Conservation (phyloP, 2,113 vertebrate genomes). For the Microtus oregoni region DNA sequence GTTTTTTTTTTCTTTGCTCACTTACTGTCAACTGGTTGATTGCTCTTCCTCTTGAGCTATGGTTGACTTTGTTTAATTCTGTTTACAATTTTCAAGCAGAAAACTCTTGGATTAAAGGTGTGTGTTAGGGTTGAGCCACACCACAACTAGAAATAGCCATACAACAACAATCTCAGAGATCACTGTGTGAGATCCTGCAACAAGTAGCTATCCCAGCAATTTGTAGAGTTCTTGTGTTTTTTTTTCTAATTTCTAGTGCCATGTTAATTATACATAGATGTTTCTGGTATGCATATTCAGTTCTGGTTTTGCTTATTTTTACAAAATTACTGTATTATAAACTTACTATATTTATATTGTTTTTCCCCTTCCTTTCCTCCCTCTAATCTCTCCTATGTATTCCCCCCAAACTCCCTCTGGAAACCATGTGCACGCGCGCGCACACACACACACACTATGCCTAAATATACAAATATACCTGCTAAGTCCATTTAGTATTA, state of each 20-base stretch:
- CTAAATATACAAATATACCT: background rate
- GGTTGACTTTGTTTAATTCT: no score
- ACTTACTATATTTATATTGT: background rate
- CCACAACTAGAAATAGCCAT: no score
- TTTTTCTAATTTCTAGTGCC: background rate
- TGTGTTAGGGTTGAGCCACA: no score
- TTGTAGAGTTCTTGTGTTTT: background rate
- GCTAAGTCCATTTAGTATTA: background rate
- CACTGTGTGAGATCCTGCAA: no score
- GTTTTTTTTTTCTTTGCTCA: no score
- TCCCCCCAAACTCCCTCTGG: background rate
- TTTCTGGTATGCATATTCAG: background rate
- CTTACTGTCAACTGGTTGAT: no score
- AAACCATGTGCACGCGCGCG: background rate
- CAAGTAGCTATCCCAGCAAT: background rate
- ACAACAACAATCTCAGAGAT: no score
- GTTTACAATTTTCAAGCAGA: no score
- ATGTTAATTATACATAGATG: background rate
- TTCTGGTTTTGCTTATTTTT: conserved; percentile 10
- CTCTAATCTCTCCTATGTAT: background rate
- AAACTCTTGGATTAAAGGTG: no score
- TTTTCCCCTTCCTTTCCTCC: background rate
- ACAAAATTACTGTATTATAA: background rate
- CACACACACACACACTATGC: background rate
- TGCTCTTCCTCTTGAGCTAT: no score